phyloP scores from a whole-genome alignment of 2,797 vertebrate species.

The Rhynchonycteris naso region DNA sequence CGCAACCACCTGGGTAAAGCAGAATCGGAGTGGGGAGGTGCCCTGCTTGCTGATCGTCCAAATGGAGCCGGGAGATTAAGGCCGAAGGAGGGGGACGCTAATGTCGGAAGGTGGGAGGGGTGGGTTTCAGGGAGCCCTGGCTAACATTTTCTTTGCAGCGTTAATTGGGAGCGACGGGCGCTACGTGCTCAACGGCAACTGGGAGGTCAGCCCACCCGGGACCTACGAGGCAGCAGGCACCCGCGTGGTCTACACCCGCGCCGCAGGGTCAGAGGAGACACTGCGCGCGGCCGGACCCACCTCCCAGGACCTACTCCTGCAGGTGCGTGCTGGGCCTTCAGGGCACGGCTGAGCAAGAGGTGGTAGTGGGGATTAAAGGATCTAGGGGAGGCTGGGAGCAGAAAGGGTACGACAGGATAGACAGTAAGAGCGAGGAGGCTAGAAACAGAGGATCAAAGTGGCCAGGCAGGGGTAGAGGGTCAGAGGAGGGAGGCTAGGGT shows the following conservation, averaged over 20 bases:
- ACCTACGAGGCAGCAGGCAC: constrained; percentile 84
- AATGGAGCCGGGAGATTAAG: background rate
- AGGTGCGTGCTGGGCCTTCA: constrained; percentile 50
- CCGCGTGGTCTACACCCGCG: constrained; percentile 79
- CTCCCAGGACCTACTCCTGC: constrained; percentile 77
- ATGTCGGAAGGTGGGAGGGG: background rate
- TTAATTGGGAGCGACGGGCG: constrained; percentile 80
- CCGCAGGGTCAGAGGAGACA: constrained; percentile 78
- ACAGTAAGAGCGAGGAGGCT: background rate
- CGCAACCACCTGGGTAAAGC: constrained; percentile 86
- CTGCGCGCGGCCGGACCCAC: constrained; percentile 84
- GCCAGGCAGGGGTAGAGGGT: background rate
- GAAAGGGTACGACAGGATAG: background rate
- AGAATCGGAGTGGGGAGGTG: background rate
- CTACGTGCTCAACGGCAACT: constrained; percentile 87
- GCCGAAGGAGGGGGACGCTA: background rate
- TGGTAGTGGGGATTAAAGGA: background rate
- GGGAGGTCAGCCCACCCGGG: constrained; percentile 83
- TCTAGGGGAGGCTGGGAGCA: background rate
- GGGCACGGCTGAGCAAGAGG: background rate
- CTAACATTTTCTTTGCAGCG: constrained; percentile 75
- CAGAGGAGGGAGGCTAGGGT: background rate
- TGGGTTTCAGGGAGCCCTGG: background rate
- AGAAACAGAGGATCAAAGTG: background rate
- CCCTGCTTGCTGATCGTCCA: background rate